These are phyloP conservation scores for Phania funesta DNA, from an alignment of 2,888 invertebrate genomes.

Conservation along the genomic window DNA sequence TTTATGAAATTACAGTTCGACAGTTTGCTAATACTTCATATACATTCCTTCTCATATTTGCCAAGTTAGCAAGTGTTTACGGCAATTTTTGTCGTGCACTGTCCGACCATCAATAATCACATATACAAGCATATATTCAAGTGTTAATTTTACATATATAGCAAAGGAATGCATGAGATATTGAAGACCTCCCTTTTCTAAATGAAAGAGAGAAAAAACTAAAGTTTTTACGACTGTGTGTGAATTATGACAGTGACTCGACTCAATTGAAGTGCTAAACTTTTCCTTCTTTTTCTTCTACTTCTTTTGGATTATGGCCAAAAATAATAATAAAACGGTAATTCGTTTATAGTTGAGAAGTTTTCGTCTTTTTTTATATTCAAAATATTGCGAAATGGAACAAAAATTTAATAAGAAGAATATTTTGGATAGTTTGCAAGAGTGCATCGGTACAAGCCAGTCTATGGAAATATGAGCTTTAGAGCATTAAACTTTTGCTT, in stretches of 20 bases:
- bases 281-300: conserved; percentile 23
- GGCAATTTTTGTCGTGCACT: background rate
- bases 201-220: conserved; percentile 3
- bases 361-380: background rate
- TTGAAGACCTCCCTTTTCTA: conserved; percentile 18
- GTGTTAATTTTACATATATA: conserved; percentile 38
- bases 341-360: conserved; percentile 48
- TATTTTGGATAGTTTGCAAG: conserved; percentile 15
- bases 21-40: too few species aligned
- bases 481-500: conserved; percentile 18
- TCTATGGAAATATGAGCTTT: conserved; percentile 11
- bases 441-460: background rate
- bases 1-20: too few species aligned
- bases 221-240: conserved; percentile 55
- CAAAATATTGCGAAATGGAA: conserved; percentile 18
- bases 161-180: conserved; percentile 22
- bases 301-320: conserved; percentile 56
- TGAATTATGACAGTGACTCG: conserved; percentile 63
- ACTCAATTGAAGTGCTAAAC: conserved; percentile 62
- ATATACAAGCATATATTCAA: background rate
- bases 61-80: too few species aligned
- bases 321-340: conserved; percentile 61
- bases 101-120: conserved; percentile 1
- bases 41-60: background rate
- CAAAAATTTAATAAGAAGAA: conserved; percentile 37